phyloP scores from a whole-genome alignment of 2,888 invertebrate genomes.

The Ennomos erosarius region DNA sequence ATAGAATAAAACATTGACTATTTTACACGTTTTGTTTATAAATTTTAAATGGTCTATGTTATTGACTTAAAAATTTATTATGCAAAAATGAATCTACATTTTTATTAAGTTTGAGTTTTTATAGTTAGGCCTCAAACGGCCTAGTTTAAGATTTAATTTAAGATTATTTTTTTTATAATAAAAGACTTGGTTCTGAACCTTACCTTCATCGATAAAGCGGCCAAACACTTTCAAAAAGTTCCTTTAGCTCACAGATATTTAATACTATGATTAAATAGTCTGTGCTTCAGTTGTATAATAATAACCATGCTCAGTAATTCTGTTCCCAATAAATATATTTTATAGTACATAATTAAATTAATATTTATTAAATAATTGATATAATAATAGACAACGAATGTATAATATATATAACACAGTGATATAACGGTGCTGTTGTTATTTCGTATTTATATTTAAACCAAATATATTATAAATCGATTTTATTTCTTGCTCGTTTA shows the following conservation, averaged over 20 bases:
- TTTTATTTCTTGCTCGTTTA: slow-evolving; percentile 54
- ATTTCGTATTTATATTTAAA: slow-evolving; percentile 67
- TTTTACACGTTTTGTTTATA: slow-evolving; percentile 4
- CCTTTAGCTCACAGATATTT: too few relatives aligned
- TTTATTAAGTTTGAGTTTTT: slow-evolving; percentile 12
- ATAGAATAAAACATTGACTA: too few relatives aligned
- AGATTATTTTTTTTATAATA: too few relatives aligned
- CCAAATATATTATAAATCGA: slow-evolving; percentile 69
- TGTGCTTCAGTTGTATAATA: too few relatives aligned
- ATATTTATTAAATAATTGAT: too few relatives aligned
- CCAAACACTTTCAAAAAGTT: slow-evolving; percentile 10
- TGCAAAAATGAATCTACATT: slow-evolving; percentile 18
- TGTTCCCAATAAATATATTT: not conserved
- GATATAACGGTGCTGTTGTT: slow-evolving; percentile 76
- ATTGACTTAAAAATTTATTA: slow-evolving; percentile 17
- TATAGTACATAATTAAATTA: slow-evolving; percentile 11
- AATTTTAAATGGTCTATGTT: slow-evolving; percentile 15
- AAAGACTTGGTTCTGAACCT: too few relatives aligned
- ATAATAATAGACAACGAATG: slow-evolving; percentile 58
- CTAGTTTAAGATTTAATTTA: too few relatives aligned
- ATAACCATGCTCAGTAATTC: not conserved
- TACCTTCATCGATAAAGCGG: not conserved
- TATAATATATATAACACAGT: slow-evolving; percentile 48
- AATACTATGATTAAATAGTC: too few relatives aligned
- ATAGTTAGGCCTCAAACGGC: not conserved